A percentile compares a stretch with the other conserved stretches of the same genome.
Evolutionary conservation across 2,888 invertebrate genomes (phyloP).

Genomic region (Aromia moschata): DNA sequence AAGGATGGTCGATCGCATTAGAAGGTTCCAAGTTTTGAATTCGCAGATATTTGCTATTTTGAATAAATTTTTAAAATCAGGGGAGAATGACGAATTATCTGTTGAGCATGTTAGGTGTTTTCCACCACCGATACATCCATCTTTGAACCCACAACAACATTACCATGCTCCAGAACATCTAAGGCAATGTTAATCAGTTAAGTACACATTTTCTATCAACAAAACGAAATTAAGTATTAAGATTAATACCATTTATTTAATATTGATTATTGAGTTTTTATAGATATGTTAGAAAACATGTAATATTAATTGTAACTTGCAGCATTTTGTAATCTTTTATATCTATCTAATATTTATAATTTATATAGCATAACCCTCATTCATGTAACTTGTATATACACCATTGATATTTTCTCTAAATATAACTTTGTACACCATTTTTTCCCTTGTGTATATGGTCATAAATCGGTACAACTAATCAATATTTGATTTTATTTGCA

Average conservation of each 20-base stretch:
- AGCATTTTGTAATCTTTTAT: conserved; percentile 43
- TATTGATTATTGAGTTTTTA: conserved; percentile 35
- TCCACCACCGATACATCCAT: conserved; percentile 90
- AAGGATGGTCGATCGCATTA: conserved; percentile 96
- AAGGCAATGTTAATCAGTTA: conserved; percentile 57
- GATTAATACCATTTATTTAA: no score
- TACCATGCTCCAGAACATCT: conserved; percentile 71
- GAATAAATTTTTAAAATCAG: conserved; percentile 91
- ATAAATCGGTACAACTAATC: no score
- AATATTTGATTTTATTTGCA: no score
- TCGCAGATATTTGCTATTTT: conserved; percentile 97
- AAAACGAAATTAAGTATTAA: conserved; percentile 1
- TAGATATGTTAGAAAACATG: conserved; percentile 37
- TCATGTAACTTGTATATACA: conserved; percentile 8
- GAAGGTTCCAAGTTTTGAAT: conserved; percentile 97
- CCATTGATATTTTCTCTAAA: conserved; percentile 17
- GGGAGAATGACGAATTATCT: conserved; percentile 82
- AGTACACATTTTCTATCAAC: background rate
- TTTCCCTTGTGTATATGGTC: no score
- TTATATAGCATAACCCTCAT: conserved; percentile 19
- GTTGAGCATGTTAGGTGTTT: conserved; percentile 98
- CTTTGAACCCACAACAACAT: conserved; percentile 67
- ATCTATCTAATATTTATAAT: conserved; percentile 28
- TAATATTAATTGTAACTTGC: conserved; percentile 29
- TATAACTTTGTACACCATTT: conserved; percentile 14